phyloP scores from a whole-genome alignment of 1,140 invertebrate genomes.

The Patella vulgata region DNA sequence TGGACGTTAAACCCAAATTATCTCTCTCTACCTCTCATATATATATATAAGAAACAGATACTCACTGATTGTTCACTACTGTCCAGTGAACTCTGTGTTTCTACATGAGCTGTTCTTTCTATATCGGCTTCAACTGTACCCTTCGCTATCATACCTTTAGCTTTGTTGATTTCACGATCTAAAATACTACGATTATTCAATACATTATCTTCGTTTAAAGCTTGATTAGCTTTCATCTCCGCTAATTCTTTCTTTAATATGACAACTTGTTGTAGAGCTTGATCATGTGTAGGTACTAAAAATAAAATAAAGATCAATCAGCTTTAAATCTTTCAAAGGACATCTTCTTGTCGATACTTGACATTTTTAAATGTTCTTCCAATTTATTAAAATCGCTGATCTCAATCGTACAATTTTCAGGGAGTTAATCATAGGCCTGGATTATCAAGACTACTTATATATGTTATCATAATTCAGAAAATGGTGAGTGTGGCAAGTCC shows the following conservation, averaged over 20 bases:
- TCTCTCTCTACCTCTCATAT: too few species aligned
- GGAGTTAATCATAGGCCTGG: too few species aligned
- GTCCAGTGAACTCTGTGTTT: constrained; percentile 63
- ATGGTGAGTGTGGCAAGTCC: too few species aligned
- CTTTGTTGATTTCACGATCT: constrained; percentile 53
- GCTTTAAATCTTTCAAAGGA: too few species aligned
- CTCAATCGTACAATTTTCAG: too few species aligned
- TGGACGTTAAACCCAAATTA: too few species aligned
- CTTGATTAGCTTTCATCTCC: constrained; percentile 61
- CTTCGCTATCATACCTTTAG: constrained; percentile 44
- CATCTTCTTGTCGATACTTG: too few species aligned
- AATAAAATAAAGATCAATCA: constrained; percentile 3
- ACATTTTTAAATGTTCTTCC: too few species aligned
- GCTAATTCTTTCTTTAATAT: constrained; percentile 65
- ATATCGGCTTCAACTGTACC: constrained; percentile 57
- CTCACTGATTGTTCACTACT: constrained; percentile 63
- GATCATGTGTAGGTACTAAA: constrained; percentile 60
- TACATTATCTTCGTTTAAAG: constrained; percentile 50
- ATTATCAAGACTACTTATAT: too few species aligned
- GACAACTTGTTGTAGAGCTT: constrained; percentile 63
- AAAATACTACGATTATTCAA: constrained; percentile 37
- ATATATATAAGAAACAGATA: too few species aligned
- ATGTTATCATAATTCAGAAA: too few species aligned
- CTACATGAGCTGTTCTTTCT: constrained; percentile 62
- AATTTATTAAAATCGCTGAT: too few species aligned